phyloP scores from a whole-genome alignment of 1,140 invertebrate genomes.

The Drosophila equinoxialis region DNA sequence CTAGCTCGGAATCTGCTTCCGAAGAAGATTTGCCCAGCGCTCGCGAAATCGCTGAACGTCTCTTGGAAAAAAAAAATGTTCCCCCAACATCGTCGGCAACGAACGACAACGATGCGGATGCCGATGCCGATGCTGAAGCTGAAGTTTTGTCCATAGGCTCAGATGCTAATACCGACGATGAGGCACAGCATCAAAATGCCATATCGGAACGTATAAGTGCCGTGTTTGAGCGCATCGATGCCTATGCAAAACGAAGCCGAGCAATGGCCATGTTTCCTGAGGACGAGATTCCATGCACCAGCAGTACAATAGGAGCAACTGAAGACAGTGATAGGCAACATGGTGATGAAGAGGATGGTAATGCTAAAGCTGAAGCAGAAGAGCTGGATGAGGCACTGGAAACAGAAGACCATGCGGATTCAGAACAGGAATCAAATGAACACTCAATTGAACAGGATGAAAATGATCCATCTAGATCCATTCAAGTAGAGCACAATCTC shows the following conservation, averaged over 20 bases:
- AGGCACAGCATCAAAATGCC: constrained; percentile 39
- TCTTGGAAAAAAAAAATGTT: constrained; percentile 44
- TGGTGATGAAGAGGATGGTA: constrained; percentile 8
- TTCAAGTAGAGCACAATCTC: constrained; percentile 48
- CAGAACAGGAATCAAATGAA: neutral
- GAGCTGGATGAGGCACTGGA: constrained; percentile 10
- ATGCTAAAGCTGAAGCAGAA: constrained; percentile 19
- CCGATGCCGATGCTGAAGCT: neutral
- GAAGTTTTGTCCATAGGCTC: constrained; percentile 47
- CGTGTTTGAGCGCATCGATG: constrained; percentile 53
- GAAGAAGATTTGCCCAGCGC: constrained; percentile 62
- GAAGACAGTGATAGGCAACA: neutral
- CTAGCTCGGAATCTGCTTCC: constrained; percentile 47
- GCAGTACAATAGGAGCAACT: neutral
- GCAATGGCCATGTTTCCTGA: neutral
- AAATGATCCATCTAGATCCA: neutral
- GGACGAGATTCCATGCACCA: neutral
- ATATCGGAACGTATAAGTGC: constrained; percentile 39
- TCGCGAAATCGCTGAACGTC: constrained; percentile 69
- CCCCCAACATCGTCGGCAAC: neutral
- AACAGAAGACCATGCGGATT: neutral
- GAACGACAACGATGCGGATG: neutral
- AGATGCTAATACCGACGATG: constrained; percentile 48
- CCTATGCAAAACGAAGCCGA: neutral
- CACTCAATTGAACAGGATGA: neutral